Evolutionary conservation across 2,797 vertebrate species (phyloP), one percentile per base, ranked within the genome.

Genomic region (Apogon hyalosoma): DNA sequence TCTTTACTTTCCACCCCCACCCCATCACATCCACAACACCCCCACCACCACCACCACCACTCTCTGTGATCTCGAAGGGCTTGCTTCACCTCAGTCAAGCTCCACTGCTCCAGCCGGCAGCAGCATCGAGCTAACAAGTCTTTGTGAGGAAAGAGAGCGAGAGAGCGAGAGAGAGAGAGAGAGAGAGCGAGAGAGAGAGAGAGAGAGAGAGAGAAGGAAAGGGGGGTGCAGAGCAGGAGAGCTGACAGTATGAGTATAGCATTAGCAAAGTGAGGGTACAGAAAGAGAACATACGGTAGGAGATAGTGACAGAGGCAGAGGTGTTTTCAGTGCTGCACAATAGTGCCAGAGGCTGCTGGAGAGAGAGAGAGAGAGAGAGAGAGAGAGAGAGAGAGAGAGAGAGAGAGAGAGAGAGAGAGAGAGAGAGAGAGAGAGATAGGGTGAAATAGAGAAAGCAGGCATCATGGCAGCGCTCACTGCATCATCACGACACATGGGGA

Each of bases 81-180:
- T 95, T 75, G 89, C 93, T 95, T 89, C 83, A 89, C 90, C 90
- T 88, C 95, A 95, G 95, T 92, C 93, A 96, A 93, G 92, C 95
- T 86, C 92, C 92, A 93, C 94, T 91, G 87, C 92, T 90, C 92
- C 93, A 91, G 94, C 94, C 91, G 92, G 95, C 95, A 95, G 94
- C 94, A 95, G 83, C 84, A 68, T 69, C 67, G 16, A 81, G 95
- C 94, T 96, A 96, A 97, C 95, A 94, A 96, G 95, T 94, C 95
- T 96, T 96, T 96, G 96, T 97, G 94, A 84, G 84, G 79, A 54
- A 69, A 50, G 64, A 61, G 64, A 69, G 57, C 46, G 68, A 56
- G 56, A 56, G 59, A 49, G 50, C 36, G 53, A 47, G 78, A 58
- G 52, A 46, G 55, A 11, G 60, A 15, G 63, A 38, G 51, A 16